Evolutionary conservation across 2,113 vertebrate species (phyloP).

Genomic region (Onychostruthus taczanowskii): DNA sequence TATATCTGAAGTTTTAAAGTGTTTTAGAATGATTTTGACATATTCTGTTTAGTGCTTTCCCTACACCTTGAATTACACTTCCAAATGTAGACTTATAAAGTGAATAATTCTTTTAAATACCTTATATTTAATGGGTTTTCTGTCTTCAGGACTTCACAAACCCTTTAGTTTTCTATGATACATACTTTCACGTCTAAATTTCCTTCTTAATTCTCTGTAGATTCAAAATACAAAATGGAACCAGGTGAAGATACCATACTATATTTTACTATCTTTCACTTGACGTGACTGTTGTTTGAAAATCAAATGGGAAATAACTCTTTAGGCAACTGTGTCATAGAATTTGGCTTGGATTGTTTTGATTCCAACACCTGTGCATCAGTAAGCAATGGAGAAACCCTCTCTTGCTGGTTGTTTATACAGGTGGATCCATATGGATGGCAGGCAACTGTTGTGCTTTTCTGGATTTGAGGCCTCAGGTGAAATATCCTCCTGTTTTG

Average conservation of each 20-base stretch:
- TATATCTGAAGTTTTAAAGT: neutral
- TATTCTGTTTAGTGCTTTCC: neutral
- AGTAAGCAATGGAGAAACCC: neutral
- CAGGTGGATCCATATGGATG: neutral
- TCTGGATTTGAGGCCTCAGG: neutral
- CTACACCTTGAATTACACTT: neutral
- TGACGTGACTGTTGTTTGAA: accelerated
- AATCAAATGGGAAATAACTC: neutral
- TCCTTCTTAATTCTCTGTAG: neutral
- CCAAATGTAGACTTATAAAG: neutral
- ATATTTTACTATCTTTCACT: neutral
- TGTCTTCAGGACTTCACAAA: neutral
- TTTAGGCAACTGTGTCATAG: neutral
- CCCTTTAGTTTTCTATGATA: neutral
- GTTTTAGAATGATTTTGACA: neutral
- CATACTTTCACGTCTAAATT: neutral
- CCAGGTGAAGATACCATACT: neutral
- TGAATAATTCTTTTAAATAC: neutral
- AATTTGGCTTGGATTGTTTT: neutral
- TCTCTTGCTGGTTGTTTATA: neutral
- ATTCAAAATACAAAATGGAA: neutral
- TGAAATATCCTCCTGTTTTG: neutral
- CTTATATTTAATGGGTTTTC: neutral
- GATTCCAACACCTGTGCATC: neutral
- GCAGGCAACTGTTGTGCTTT: neutral